These are phyloP conservation scores for Babyrousa celebensis DNA, from an alignment of 2,797 vertebrate genomes.

Conservation along the genomic window DNA sequence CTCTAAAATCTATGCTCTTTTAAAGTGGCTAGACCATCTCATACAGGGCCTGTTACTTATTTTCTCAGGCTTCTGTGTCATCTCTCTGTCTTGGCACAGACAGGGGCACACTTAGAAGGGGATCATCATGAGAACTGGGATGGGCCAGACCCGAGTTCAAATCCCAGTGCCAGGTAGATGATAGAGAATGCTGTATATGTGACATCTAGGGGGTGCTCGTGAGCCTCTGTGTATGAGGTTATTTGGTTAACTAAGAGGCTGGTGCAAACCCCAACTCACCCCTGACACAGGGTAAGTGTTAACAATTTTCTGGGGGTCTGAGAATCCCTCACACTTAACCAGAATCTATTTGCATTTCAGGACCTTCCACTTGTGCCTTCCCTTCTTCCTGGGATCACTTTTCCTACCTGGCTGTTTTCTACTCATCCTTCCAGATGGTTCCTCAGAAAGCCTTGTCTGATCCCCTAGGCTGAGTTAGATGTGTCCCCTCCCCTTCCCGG, in stretches of 20 bases:
- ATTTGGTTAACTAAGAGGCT: background rate
- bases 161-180: fast-evolving
- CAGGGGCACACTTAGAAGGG: too few species aligned
- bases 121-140: fast-evolving
- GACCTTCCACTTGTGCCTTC: background rate
- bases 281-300: background rate
- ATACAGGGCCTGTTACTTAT: fast-evolving
- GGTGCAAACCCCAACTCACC: too few species aligned
- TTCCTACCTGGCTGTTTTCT: background rate
- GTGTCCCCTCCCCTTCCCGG: fast-evolving
- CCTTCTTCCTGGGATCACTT: background rate
- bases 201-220: fast-evolving
- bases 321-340: background rate
- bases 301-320: background rate
- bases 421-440: background rate
- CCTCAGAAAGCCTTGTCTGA: background rate
- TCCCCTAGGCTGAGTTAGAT: background rate
- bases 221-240: fast-evolving
- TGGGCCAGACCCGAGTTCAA: background rate
- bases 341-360: background rate
- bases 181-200: fast-evolving
- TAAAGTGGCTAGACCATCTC: background rate
- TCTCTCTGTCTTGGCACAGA: background rate
- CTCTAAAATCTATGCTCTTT: background rate
- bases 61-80: background rate